These are phyloP conservation scores for Eristalis pertinax DNA, from an alignment of 2,888 invertebrate genomes.

Conservation along the genomic window DNA sequence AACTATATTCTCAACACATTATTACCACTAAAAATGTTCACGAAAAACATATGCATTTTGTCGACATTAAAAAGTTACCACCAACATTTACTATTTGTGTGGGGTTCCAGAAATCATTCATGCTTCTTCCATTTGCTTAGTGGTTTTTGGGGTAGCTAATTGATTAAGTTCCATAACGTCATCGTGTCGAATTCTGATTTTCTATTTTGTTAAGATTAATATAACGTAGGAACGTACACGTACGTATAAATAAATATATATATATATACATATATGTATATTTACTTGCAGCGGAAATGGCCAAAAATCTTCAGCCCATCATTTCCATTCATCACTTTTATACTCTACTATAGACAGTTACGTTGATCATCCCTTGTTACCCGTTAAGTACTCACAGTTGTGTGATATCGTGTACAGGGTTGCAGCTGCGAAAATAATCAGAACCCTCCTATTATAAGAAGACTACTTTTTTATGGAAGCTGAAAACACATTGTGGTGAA, in stretches of 20 bases:
- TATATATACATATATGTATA: slow-evolving; percentile 52
- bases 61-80: background rate
- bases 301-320: slow-evolving; percentile 68
- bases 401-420: slow-evolving; percentile 63
- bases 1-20: background rate
- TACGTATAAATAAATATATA: background rate
- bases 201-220: slow-evolving; percentile 73
- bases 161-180: slow-evolving; percentile 80
- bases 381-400: slow-evolving; percentile 69
- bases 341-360: slow-evolving; percentile 63
- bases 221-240: slow-evolving; percentile 7
- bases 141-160: slow-evolving; percentile 75
- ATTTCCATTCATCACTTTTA: slow-evolving; percentile 68
- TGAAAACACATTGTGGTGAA: slow-evolving; percentile 55
- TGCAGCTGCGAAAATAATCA: slow-evolving; percentile 70
- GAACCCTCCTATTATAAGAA: slow-evolving; percentile 61
- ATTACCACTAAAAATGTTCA: background rate
- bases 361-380: slow-evolving; percentile 67
- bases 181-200: slow-evolving; percentile 80
- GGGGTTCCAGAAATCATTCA: slow-evolving; percentile 45
- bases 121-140: slow-evolving; percentile 65
- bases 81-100: background rate
- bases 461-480: slow-evolving; percentile 59
- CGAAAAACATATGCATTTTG: background rate
- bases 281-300: slow-evolving; percentile 63